Base-by-base conservation (phyloP, 1,140 invertebrate species). In the Coptotermes formosanus region DNA sequence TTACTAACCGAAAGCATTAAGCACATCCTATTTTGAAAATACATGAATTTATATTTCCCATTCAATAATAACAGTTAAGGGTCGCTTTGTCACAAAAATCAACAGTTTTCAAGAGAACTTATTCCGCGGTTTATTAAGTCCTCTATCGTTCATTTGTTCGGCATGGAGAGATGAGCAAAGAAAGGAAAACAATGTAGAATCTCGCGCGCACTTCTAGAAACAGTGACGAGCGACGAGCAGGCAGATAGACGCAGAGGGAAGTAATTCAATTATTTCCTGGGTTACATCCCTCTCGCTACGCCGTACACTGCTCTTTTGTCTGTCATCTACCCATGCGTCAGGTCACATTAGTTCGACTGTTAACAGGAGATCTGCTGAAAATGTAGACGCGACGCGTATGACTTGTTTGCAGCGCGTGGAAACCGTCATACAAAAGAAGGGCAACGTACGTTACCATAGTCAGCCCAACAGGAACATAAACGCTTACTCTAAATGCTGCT, bases 321-420 rank as follows among this genome's bases (percentile, higher is more conserved):
- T 83, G 82, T 83, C 82, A 83, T 45, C 82, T n/a, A 45, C 21
- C 82, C 82, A 11, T 32, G 23, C 44, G 48, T 52, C 82, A 23
- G 43, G 23, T 83, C 82, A 83, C 82, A 43, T 83, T 83, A 83
- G 43, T 83, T 83, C 82, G 48, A 83, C 82, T 83, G 82, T 83
- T 83, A 83, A 83, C 43, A 16, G 64, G 25, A 75, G 64, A 75
- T 75, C 64, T 30, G 64, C n/a, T 14, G 59, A 75, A 16, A 25
- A 30, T 30, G 30, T 6, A n/a, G 64, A 64, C 64, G 19, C 64
- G 25, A 75, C 2, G 9, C 64, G 64, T 75, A 30, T 75, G 64
- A 75, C 64, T 75, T 75, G 64, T 30, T 75, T 75, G 3, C 64
- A 25, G 25, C 0, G n/a, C 64, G 64, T 25, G 25, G 30, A 75